phyloP scores from a whole-genome alignment of 2,888 invertebrate genomes.

The Anodontia alba region DNA sequence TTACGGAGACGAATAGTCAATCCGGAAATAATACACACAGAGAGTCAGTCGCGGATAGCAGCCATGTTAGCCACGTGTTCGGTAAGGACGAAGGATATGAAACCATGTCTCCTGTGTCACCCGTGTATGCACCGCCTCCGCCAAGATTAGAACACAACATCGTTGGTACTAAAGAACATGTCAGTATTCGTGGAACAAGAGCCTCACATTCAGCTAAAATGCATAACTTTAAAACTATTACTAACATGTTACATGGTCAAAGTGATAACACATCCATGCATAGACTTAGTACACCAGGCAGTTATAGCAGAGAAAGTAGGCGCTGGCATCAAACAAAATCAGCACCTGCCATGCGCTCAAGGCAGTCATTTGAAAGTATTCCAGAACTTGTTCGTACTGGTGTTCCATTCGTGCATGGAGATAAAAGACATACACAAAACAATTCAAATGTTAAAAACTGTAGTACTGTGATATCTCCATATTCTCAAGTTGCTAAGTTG shows the following conservation, averaged over 20 bases:
- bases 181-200: slow-evolving; percentile 51
- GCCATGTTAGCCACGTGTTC: slow-evolving; percentile 53
- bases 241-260: background rate
- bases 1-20: slow-evolving; percentile 8
- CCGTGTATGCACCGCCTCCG: slow-evolving; percentile 26
- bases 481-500: slow-evolving; percentile 51
- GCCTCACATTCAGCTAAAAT: slow-evolving; percentile 36
- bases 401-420: slow-evolving; percentile 50
- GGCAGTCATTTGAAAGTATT: slow-evolving; percentile 49
- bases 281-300: slow-evolving; percentile 60
- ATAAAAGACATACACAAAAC: background rate
- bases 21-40: slow-evolving; percentile 4
- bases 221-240: slow-evolving; percentile 22
- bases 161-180: slow-evolving; percentile 35
- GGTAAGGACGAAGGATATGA: slow-evolving; percentile 64
- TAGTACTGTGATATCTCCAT: slow-evolving; percentile 35
- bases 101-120: slow-evolving; percentile 63
- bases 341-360: slow-evolving; percentile 38
- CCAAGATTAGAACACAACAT: slow-evolving; percentile 32
- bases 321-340: slow-evolving; percentile 63
- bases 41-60: background rate
- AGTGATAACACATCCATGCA: slow-evolving; percentile 22
- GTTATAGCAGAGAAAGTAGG: slow-evolving; percentile 67
- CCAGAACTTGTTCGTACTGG: slow-evolving; percentile 41
- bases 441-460: background rate